phyloP scores from a whole-genome alignment of 1,140 invertebrate species.

The Drosophila erecta region DNA sequence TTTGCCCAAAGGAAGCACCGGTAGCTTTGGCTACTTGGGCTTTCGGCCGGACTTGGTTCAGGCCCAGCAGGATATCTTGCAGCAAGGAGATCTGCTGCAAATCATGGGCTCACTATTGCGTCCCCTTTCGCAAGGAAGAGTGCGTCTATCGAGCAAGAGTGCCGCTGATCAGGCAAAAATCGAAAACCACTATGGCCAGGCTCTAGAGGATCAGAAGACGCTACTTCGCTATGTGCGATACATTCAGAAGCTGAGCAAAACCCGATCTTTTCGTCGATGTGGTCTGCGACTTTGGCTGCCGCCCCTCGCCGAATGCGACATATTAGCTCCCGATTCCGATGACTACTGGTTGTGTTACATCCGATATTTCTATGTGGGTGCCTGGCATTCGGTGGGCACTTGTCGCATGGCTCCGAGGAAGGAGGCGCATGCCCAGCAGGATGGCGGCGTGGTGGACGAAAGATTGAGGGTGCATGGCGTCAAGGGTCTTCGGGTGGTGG shows the following conservation, averaged over 20 bases:
- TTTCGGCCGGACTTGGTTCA: constrained; percentile 70
- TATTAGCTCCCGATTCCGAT: constrained; percentile 84
- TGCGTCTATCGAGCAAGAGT: constrained; percentile 76
- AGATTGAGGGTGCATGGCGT: constrained; percentile 89
- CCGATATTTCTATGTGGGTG: constrained; percentile 86
- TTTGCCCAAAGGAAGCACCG: constrained; percentile 31
- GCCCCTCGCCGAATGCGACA: constrained; percentile 82
- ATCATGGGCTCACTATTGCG: constrained; percentile 85
- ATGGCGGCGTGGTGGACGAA: constrained; percentile 87
- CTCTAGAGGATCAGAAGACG: constrained; percentile 88
- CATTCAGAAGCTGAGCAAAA: constrained; percentile 84
- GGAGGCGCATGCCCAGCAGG: constrained; percentile 84
- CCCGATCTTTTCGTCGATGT: constrained; percentile 85
- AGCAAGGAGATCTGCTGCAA: constrained; percentile 79
- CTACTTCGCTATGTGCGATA: constrained; percentile 88
- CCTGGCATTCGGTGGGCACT: constrained; percentile 90
- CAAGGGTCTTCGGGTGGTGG: constrained; percentile 88
- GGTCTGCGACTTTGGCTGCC: constrained; percentile 84
- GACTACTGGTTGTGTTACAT: constrained; percentile 89
- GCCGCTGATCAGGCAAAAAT: constrained; percentile 88
- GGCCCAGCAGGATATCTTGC: constrained; percentile 70
- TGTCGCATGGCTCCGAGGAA: constrained; percentile 89
- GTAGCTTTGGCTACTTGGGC: constrained; percentile 68
- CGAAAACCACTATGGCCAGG: constrained; percentile 91
- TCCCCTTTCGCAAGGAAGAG: constrained; percentile 84